Conservation (phyloP, 2,113 vertebrate species). For the Glareola pratincola region DNA sequence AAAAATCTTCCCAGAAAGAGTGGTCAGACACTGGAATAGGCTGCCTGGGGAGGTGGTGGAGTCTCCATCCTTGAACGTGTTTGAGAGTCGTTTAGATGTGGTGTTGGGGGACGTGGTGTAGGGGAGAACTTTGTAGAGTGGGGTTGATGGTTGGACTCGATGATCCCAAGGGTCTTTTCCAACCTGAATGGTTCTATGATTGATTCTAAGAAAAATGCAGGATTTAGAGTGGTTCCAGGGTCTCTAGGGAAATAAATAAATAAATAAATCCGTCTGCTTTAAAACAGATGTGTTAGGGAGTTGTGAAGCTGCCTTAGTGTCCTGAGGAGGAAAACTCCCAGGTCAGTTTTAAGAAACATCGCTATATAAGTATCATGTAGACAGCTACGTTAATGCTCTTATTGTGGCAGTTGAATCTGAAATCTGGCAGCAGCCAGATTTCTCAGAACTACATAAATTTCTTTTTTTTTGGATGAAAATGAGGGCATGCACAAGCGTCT, state of each 20-base stretch:
- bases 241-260: not conserved
- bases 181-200: no score
- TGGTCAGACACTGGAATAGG: no score
- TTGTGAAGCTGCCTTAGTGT: not conserved
- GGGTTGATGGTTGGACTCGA: no score
- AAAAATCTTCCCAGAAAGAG: no score
- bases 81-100: no score
- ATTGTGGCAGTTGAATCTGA: not conserved
- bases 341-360: fast-evolving
- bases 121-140: no score
- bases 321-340: fast-evolving
- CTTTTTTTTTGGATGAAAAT: no score
- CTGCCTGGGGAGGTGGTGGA: no score
- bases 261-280: not conserved
- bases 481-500: fast-evolving
- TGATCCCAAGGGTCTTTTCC: no score
- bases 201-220: not conserved
- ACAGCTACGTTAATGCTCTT: not conserved
- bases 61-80: no score
- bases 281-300: not conserved
- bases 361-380: fast-evolving
- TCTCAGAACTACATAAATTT: no score
- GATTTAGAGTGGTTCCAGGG: not conserved
- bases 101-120: no score
- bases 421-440: not conserved